Base-by-base conservation (phyloP, 2,888 invertebrate species). In the Anagyrus pseudococci region DNA sequence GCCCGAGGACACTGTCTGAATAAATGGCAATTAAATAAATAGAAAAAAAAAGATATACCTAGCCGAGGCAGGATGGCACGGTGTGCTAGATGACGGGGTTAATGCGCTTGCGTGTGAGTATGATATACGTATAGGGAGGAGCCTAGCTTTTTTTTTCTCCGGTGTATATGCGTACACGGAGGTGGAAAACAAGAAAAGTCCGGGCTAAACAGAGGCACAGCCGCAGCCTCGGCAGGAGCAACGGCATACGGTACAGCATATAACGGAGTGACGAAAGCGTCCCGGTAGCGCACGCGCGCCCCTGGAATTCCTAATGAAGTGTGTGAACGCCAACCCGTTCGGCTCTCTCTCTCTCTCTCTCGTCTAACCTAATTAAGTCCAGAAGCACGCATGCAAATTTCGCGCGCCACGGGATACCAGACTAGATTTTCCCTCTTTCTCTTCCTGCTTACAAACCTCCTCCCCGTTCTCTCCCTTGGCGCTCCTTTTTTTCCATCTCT, bases 291-390 rank as follows among this genome's bases (percentile, higher is more conserved):
- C 69, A 66, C 67, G 71, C 33, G 33, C 33, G 8, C 72, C 70
- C 70, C 66, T 65, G 73, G 77, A 77, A 78, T 76, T 74, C 72
- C 71, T 76, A 77, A 78, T 75, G 76, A 76, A 72, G 73, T 75
- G 79, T 79, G 79, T 75, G 79, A 78, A 78, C 77, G 75, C 68
- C 71, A 71, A 74, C 73, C 76, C 74, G 75, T 75, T 73, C 70
- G 69, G 58, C 59, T 58, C 33, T n/a, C 33, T 37, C 33, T 15
- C 2, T 2, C 33, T 37, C 29, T 10, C 6, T 10, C 33, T 44
- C 70, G 70, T 58, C 71, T 77, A 76, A 77, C 78, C 74, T 78
- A 78, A 78, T 78, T 78, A 78, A 78, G 72, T 77, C 71, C 68
- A 62, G 70, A 67, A 68, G 70, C 72, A 71, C 71, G 74, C 71